Evolutionary conservation across 2,888 invertebrate species (phyloP).

Genomic region (Conomelus anceps): DNA sequence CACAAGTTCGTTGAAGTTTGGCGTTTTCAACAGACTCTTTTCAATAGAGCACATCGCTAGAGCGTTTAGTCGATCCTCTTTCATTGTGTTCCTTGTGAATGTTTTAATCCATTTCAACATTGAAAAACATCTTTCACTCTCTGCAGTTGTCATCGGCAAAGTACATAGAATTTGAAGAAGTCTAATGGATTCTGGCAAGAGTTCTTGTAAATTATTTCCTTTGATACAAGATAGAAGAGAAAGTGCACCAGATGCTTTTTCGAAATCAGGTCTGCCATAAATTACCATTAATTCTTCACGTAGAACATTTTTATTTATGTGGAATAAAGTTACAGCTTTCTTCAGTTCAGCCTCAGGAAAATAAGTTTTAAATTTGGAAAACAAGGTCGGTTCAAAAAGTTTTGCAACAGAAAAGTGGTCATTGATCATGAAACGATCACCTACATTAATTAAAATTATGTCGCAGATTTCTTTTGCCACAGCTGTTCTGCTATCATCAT

Average conservation of each 20-base stretch:
- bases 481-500: conserved; percentile 3
- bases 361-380: conserved; percentile 26
- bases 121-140: conserved; percentile 26
- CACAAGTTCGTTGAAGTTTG: conserved; percentile 30
- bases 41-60: conserved; percentile 34
- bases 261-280: not conserved
- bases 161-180: conserved; percentile 34
- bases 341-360: conserved; percentile 31
- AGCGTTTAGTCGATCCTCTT: conserved; percentile 31
- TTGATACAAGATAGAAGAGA: not conserved
- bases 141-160: conserved; percentile 35
- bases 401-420: conserved; percentile 34
- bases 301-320: not conserved
- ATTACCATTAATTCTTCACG: not conserved
- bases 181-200: conserved; percentile 34
- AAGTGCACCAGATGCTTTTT: not conserved
- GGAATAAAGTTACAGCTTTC: not conserved
- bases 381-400: conserved; percentile 32
- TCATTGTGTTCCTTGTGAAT: conserved; percentile 14
- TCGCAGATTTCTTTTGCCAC: conserved; percentile 36
- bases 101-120: conserved; percentile 11
- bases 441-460: conserved; percentile 32
- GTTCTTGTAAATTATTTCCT: not conserved
- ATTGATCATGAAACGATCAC: conserved; percentile 34
- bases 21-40: conserved; percentile 21